These are phyloP conservation scores for Gila robusta DNA, from an alignment of 2,797 vertebrate genomes.

Conservation along the genomic window DNA sequence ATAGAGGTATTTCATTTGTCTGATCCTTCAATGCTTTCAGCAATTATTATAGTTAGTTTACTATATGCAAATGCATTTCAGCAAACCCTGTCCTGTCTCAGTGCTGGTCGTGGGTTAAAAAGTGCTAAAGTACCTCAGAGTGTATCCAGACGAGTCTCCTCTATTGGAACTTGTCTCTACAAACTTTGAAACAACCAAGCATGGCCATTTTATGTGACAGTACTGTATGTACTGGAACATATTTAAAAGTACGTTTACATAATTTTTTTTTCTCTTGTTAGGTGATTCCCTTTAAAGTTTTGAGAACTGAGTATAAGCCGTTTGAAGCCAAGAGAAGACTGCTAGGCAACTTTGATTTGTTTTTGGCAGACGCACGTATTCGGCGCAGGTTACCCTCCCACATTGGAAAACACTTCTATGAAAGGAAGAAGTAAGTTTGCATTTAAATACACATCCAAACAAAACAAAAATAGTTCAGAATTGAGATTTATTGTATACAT, in stretches of 20 bases:
- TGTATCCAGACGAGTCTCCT: slow-evolving; percentile 63
- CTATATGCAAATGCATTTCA: slow-evolving; percentile 47
- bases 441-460: neutral
- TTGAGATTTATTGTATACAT: neutral
- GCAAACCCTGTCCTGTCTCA: slow-evolving; percentile 60
- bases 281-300: slow-evolving; percentile 87
- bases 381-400: slow-evolving; percentile 87
- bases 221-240: neutral
- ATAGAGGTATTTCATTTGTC: slow-evolving; percentile 79
- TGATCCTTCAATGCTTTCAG: neutral
- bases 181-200: slow-evolving; percentile 61
- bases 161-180: slow-evolving; percentile 65
- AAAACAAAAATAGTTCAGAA: neutral
- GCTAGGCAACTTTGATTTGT: slow-evolving; percentile 87
- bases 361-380: slow-evolving; percentile 88
- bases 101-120: slow-evolving; percentile 57
- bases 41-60: neutral
- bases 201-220: neutral
- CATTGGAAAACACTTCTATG: slow-evolving; percentile 92
- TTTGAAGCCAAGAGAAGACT: slow-evolving; percentile 91
- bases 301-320: slow-evolving; percentile 92
- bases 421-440: slow-evolving; percentile 86
- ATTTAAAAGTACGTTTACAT: neutral
- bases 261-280: slow-evolving; percentile 63
- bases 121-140: slow-evolving; percentile 64